phyloP scores from a whole-genome alignment of 2,888 invertebrate species.

The Acleris holmiana region DNA sequence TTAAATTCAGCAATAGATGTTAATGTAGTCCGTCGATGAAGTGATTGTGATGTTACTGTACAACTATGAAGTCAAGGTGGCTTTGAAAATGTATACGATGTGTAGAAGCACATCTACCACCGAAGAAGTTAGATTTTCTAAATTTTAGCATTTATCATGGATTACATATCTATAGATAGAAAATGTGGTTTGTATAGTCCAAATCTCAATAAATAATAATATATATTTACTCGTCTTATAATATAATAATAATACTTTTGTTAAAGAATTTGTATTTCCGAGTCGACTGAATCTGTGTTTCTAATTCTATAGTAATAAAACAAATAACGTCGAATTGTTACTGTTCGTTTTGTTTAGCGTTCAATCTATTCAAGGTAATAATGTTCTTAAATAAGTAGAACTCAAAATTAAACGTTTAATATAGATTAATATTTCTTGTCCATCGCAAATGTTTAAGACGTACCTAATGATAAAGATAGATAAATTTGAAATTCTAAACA shows the following conservation, averaged over 20 bases:
- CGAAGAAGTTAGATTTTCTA: constrained; percentile 80
- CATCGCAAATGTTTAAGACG: constrained; percentile 49
- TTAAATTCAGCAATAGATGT: constrained; percentile 3
- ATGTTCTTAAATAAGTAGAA: constrained; percentile 46
- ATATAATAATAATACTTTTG: constrained; percentile 57
- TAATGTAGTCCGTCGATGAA: constrained; percentile 22
- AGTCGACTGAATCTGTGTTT: constrained; percentile 77
- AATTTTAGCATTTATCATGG: constrained; percentile 82
- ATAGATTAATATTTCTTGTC: constrained; percentile 55
- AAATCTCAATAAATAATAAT: constrained; percentile 79
- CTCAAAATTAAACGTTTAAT: constrained; percentile 33
- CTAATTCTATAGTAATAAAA: constrained; percentile 63
- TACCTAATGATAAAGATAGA: constrained; percentile 43
- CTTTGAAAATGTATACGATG: constrained; percentile 71
- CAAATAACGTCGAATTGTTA: constrained; percentile 38
- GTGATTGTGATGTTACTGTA: constrained; percentile 33
- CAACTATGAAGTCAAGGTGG: constrained; percentile 50
- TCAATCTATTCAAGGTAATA: constrained; percentile 63
- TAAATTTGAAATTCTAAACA: constrained; percentile 38
- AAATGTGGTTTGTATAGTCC: constrained; percentile 83
- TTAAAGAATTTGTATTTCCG: constrained; percentile 68
- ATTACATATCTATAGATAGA: constrained; percentile 85
- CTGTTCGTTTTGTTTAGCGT: constrained; percentile 32
- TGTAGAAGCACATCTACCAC: constrained; percentile 71
- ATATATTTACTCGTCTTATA: constrained; percentile 77